phyloP scores from a whole-genome alignment of 2,888 invertebrate genomes.

The Leptogaster cylindrica region DNA sequence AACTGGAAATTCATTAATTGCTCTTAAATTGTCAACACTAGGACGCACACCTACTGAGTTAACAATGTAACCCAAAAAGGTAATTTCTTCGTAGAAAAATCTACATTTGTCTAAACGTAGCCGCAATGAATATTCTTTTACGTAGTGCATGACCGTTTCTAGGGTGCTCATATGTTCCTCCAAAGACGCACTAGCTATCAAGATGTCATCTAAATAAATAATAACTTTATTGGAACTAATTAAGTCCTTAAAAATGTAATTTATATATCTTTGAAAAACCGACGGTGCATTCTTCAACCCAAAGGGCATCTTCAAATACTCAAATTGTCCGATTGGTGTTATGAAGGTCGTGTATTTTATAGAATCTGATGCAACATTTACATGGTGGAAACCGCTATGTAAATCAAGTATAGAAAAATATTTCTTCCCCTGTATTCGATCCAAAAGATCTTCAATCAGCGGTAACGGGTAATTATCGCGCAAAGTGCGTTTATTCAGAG shows the following conservation, averaged over 20 bases:
- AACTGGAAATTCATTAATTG: too few species aligned
- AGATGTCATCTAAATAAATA: too few species aligned
- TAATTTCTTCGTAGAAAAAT: neutral
- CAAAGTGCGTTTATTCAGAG: slow-evolving; percentile 44
- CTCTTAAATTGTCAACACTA: slow-evolving; percentile 46
- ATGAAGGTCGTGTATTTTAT: slow-evolving; percentile 45
- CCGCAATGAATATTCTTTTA: too few species aligned
- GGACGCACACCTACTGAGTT: slow-evolving; percentile 8
- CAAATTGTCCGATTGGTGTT: slow-evolving; percentile 27
- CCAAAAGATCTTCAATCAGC: slow-evolving; percentile 44
- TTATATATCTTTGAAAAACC: too few species aligned
- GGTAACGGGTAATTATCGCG: slow-evolving; percentile 46
- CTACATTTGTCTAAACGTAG: slow-evolving; percentile 7
- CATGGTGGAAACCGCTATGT: slow-evolving; percentile 49
- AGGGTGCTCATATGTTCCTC: too few species aligned
- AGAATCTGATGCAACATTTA: slow-evolving; percentile 45
- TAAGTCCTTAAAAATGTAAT: too few species aligned
- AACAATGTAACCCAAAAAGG: slow-evolving; percentile 16
- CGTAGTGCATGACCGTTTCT: too few species aligned
- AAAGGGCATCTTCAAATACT: too few species aligned
- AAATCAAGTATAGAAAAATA: slow-evolving; percentile 46
- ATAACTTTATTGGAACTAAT: too few species aligned
- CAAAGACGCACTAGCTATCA: too few species aligned
- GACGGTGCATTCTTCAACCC: too few species aligned
- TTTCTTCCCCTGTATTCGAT: slow-evolving; percentile 43